A percentile compares a stretch with the other conserved stretches of the same genome.
These are phyloP conservation scores for Philaenus spumarius DNA, from an alignment of 1,140 invertebrate genomes.

Conservation along the genomic window DNA sequence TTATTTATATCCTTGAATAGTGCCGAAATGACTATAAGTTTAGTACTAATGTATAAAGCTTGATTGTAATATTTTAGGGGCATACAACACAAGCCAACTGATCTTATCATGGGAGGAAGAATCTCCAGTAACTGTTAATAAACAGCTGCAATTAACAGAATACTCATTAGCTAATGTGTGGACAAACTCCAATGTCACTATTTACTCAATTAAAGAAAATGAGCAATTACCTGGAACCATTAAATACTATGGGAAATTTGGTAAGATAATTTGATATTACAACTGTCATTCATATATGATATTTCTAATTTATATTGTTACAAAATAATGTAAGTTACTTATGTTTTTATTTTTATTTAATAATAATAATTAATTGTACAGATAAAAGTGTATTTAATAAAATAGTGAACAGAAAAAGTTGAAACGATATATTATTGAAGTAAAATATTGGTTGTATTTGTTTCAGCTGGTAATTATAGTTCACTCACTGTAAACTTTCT, in stretches of 20 bases:
- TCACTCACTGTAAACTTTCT: slow-evolving; percentile 69
- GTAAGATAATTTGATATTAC: slow-evolving; percentile 24
- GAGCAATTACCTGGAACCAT: slow-evolving; percentile 5
- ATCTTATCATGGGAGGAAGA: slow-evolving; percentile 65
- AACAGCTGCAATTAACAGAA: slow-evolving; percentile 74
- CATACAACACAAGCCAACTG: slow-evolving; percentile 68
- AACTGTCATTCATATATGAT: background rate
- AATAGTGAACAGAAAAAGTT: no score
- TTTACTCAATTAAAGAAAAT: slow-evolving; percentile 38
- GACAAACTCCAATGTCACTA: slow-evolving; percentile 59
- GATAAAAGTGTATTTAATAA: no score
- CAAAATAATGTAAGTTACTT: background rate
- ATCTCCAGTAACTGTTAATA: slow-evolving; percentile 64
- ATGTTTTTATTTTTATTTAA: background rate
- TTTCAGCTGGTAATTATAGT: slow-evolving; percentile 76
- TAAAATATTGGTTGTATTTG: no score
- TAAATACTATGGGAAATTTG: slow-evolving; percentile 34
- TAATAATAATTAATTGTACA: no score
- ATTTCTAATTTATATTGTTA: background rate
- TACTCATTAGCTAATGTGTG: slow-evolving; percentile 62
- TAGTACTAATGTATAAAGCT: no score
- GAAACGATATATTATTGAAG: no score
- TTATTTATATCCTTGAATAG: no score
- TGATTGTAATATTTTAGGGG: slow-evolving; percentile 55
- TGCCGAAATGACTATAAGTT: no score